phyloP scores from a whole-genome alignment of 2,797 vertebrate species.

The Heterohyrax brucei region DNA sequence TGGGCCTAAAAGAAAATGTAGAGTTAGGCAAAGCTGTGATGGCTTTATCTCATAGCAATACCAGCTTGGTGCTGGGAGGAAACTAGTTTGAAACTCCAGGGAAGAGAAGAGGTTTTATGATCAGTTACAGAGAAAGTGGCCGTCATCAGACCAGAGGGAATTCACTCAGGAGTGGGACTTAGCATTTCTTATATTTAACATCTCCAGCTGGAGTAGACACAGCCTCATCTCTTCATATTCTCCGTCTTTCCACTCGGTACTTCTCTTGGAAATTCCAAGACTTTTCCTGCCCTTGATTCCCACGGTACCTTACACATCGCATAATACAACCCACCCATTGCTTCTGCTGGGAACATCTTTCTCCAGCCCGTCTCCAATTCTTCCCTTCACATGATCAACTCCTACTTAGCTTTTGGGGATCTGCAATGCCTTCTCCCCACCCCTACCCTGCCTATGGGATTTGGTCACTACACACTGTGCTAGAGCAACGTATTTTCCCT shows the following conservation, averaged over 20 bases:
- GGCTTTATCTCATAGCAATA: background rate
- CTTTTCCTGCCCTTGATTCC: background rate
- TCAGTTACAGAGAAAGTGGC: background rate
- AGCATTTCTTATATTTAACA: background rate
- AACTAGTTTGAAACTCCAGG: background rate
- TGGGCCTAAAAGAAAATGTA: background rate
- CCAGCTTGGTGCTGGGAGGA: background rate
- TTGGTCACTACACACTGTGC: background rate
- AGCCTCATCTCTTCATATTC: background rate
- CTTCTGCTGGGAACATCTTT: background rate
- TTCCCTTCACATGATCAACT: background rate
- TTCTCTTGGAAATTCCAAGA: background rate
- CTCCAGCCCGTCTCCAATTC: background rate
- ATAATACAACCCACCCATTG: too few species aligned
- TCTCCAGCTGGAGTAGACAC: background rate
- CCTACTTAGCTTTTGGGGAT: background rate
- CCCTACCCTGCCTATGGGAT: background rate
- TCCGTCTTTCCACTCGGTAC: background rate
- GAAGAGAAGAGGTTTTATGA: too few species aligned
- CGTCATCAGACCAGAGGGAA: background rate
- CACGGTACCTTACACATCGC: accelerated
- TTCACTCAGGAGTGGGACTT: background rate
- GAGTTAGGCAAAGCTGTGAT: background rate
- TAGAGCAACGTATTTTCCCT: background rate
- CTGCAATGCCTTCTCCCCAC: background rate